Conservation (phyloP, 1,140 invertebrate genomes). For the Drosophila watanabei region DNA sequence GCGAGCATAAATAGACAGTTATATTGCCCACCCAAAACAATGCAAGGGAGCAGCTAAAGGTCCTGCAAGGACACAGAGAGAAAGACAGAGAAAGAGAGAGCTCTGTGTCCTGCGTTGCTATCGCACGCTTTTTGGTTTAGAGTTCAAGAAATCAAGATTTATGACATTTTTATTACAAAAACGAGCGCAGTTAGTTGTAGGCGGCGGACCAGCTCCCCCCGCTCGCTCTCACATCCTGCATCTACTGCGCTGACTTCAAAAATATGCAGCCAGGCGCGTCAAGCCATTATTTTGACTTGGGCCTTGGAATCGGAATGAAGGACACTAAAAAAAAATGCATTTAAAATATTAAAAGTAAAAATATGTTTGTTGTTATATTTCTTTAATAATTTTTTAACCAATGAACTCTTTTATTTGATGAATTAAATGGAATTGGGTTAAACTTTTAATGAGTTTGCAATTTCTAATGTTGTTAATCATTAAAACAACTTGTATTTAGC, state of each 20-base stretch:
- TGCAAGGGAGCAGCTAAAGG: background rate
- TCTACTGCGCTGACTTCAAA: constrained; percentile 68
- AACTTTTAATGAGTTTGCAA: background rate
- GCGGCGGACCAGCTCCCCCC: constrained; percentile 48
- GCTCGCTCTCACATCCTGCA: constrained; percentile 12
- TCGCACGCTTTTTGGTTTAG: constrained; percentile 79
- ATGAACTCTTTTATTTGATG: background rate
- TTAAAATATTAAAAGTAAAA: background rate
- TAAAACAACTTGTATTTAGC: background rate
- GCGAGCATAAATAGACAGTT: constrained; percentile 78
- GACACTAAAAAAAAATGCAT: background rate
- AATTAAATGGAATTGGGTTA: background rate
- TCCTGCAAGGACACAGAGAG: background rate
- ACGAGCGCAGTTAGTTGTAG: constrained; percentile 73
- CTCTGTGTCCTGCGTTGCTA: constrained; percentile 52
- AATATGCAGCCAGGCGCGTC: constrained; percentile 79
- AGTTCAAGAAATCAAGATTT: constrained; percentile 83
- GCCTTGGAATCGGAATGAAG: constrained; percentile 32
- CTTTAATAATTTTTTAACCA: background rate
- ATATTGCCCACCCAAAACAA: constrained; percentile 61
- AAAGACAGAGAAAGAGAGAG: background rate
- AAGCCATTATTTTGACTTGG: constrained; percentile 72
- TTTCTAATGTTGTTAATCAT: background rate
- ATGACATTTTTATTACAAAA: constrained; percentile 85
- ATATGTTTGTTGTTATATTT: background rate